Evolutionary conservation across 2,888 invertebrate genomes (phyloP).

Genomic region (Helobdella robusta): DNA sequence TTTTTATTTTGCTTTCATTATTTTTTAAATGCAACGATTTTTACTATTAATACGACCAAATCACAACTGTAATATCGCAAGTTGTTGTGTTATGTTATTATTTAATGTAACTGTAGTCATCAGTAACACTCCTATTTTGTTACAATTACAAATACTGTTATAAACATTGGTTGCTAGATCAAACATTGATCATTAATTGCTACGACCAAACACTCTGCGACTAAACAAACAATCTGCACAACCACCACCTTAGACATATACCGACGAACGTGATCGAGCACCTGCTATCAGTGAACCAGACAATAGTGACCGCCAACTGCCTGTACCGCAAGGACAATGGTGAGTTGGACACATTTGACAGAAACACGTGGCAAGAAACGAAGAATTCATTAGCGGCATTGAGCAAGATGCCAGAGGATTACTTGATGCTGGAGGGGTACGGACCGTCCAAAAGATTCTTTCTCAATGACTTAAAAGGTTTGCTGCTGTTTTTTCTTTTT

Average conservation of each 20-base stretch:
- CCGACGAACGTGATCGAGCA: slow-evolving; percentile 42
- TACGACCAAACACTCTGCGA: no score
- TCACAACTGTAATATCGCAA: no score
- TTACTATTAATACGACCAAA: no score
- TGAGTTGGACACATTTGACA: slow-evolving; percentile 37
- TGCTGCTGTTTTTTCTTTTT: no score
- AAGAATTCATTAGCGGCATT: slow-evolving; percentile 37
- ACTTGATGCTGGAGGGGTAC: slow-evolving; percentile 43
- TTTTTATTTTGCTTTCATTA: not conserved
- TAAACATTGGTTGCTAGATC: no score
- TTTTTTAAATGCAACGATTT: not conserved
- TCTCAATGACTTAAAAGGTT: slow-evolving; percentile 39
- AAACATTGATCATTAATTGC: no score
- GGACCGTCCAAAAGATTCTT: slow-evolving; percentile 37
- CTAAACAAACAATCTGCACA: not conserved
- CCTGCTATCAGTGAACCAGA: slow-evolving; percentile 38
- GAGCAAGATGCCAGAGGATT: slow-evolving; percentile 32
- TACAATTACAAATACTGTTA: no score
- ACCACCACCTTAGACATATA: slow-evolving; percentile 27
- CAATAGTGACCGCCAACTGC: slow-evolving; percentile 41
- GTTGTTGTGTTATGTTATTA: no score
- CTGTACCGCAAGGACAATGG: slow-evolving; percentile 33
- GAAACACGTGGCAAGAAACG: slow-evolving; percentile 45
- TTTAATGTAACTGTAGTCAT: no score
- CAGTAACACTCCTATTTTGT: no score